Base-by-base conservation (phyloP, 1,140 invertebrate species). In the Nylanderia fulva region DNA sequence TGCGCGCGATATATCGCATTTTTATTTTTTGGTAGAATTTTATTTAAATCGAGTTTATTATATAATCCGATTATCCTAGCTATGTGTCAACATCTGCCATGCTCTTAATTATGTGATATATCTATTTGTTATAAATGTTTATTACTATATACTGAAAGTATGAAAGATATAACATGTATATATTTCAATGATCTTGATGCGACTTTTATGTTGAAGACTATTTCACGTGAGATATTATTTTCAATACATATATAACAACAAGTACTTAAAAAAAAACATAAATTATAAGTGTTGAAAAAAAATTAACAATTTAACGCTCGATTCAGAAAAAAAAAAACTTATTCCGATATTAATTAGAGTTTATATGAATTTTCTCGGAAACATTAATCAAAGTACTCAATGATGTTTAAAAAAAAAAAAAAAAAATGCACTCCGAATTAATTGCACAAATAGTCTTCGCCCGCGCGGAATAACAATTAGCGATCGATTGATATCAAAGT, bases 21-120 rank as follows among this genome's bases (percentile, higher is more conserved):
- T 82, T 72, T 71, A 56, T 29, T 71, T 29, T 71, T 82, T 18
- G 29, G 77, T 82, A 58, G 48, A 72, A 60, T 82, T 82, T 72
- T 8, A 54, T 82, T 64, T 82, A 3, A 2, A n/a, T 45, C 77
- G 13, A 58, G 11, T 29, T 80, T 24, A 11, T 39, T 69, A 68
- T 69, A 68, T 18, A 80, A 15, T 71, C 6, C 39, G 36, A 33
- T 33, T 45, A 58, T 33, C 39, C 52, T 39, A 58, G 15, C 0
- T 58, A 58, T 29, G 54, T 60, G 77, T 72, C 54, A 72, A 71
- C n/a, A 82, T 82, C 36, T 79, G 21, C 24, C 5, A 68, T 79
- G 21, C 39, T 71, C 36, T 82, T 8, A 21, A 60, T 82, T 63
- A 48, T 79, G 15, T 76, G 18, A 76, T 39, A 33, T 76, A 79